Base-by-base conservation (phyloP, 2,113 vertebrate genomes). In the Craseonycteris thonglongyai region DNA sequence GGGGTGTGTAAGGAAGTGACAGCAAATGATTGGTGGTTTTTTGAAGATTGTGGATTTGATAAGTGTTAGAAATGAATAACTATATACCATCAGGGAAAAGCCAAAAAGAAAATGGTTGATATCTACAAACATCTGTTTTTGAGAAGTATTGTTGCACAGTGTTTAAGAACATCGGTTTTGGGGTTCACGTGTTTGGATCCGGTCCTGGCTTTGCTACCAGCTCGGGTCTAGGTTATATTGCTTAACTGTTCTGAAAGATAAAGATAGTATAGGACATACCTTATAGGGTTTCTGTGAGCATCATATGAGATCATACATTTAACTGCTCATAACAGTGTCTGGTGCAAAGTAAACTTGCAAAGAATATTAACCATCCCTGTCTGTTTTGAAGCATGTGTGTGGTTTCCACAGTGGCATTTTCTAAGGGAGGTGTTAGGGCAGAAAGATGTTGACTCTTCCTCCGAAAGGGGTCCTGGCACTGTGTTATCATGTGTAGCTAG, bases 11-110 rank as follows among this genome's bases (percentile, higher is more conserved):
- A 95, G 47, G 56, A 90, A 79, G 49, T 66, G 82, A 78, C 35
- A n/a, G 56, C 79, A 93, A 85, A 72, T 85, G 54, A 75, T n/a
- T 74, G 68, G 16, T 88, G 28, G 16, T 58, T 85, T 92, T 59
- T 59, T 94, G 15, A 85, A 89, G 74, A 76, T 58, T 79, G 5
- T 40, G 63, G 33, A 51, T 88, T 96, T 88, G 26, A 30, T 95
- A 80, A 90, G 42, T 95, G 47, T 79, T 92, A 92, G n/a, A 90
- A 83, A 83, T 65, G 49, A 90, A 2, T 51, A 93, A 88, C 30
- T 76, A 11, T 51, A 47, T 35, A 24, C 38, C 42, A 72, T 80
- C 12, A 38, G 49, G 78, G 40, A 65, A 85, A 83, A 49, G 15
- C 30, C 47, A 28, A 40, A 89, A 84, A 49, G 58, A 87, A 86